These are phyloP conservation scores for Babyrousa celebensis DNA, from an alignment of 2,797 vertebrate genomes.

Conservation along the genomic window DNA sequence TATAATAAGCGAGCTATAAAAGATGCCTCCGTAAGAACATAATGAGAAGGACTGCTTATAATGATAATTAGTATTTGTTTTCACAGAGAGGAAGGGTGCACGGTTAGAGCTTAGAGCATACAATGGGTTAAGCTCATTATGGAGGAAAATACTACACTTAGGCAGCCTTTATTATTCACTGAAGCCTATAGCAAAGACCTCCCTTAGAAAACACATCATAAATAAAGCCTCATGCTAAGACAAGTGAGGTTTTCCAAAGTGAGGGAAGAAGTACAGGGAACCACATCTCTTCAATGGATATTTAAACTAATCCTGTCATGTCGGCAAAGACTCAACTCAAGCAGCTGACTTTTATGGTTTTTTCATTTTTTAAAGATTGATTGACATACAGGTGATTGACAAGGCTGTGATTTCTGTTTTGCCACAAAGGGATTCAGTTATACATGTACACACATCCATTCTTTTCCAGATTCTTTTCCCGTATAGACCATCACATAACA, in stretches of 20 bases:
- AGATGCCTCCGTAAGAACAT: slow-evolving; percentile 87
- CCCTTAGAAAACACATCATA: slow-evolving; percentile 30
- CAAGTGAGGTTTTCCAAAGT: slow-evolving; percentile 7
- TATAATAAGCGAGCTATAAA: slow-evolving; percentile 90
- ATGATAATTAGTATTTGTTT: slow-evolving; percentile 87
- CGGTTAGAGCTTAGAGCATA: slow-evolving; percentile 69
- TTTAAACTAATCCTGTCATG: background rate
- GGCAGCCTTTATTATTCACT: slow-evolving; percentile 43
- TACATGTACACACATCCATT: no score
- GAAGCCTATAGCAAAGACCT: slow-evolving; percentile 55
- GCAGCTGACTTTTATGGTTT: background rate
- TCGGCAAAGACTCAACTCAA: background rate
- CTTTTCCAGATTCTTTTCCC: no score
- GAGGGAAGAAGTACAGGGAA: background rate
- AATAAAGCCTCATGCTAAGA: slow-evolving; percentile 40
- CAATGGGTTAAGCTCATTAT: slow-evolving; percentile 85
- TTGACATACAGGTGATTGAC: no score
- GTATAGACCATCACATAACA: no score
- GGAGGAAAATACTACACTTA: slow-evolving; percentile 40
- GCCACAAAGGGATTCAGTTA: no score
- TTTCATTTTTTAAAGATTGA: background rate
- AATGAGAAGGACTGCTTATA: slow-evolving; percentile 89
- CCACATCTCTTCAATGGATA: background rate
- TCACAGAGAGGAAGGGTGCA: slow-evolving; percentile 85
- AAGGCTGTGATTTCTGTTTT: no score